phyloP scores from a whole-genome alignment of 2,113 vertebrate genomes.

The Osmerus eperlanus region DNA sequence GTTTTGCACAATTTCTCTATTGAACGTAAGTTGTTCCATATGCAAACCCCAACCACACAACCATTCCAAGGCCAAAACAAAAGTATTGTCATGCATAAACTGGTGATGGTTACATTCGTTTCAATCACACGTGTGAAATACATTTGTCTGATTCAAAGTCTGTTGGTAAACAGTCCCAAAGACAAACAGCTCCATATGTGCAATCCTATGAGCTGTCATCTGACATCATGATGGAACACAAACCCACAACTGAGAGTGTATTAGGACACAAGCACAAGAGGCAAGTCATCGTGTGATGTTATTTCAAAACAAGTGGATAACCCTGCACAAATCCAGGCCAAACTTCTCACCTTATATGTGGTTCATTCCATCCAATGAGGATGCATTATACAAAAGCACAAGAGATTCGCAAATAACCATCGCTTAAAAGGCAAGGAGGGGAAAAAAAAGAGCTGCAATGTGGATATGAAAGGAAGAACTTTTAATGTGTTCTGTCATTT shows the following conservation, averaged over 20 bases:
- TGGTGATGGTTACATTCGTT: slow-evolving; percentile 14
- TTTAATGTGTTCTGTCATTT: slow-evolving; percentile 38
- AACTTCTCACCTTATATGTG: background rate
- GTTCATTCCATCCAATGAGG: no score
- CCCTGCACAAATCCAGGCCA: background rate
- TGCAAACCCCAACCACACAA: slow-evolving; percentile 52
- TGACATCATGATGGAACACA: background rate
- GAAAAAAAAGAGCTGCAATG: background rate
- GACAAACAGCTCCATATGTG: background rate
- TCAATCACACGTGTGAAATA: background rate
- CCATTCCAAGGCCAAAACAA: slow-evolving; percentile 13
- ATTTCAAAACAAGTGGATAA: slow-evolving; percentile 3
- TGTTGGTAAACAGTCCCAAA: background rate
- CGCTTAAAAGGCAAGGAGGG: background rate
- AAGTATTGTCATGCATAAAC: slow-evolving; percentile 42
- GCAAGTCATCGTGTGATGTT: background rate
- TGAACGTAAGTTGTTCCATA: slow-evolving; percentile 49
- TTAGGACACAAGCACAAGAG: background rate
- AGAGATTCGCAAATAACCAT: no score
- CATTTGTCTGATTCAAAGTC: background rate
- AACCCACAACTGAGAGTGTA: background rate
- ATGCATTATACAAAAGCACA: no score
- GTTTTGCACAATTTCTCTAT: slow-evolving; percentile 49
- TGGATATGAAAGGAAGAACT: slow-evolving; percentile 39
- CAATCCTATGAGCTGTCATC: background rate